Percentiles rank a stretch among this genome's conserved stretches.
These are phyloP conservation scores for Orbicella faveolata DNA, from an alignment of 64 coral and sea anemone species.

Conservation along the genomic window DNA sequence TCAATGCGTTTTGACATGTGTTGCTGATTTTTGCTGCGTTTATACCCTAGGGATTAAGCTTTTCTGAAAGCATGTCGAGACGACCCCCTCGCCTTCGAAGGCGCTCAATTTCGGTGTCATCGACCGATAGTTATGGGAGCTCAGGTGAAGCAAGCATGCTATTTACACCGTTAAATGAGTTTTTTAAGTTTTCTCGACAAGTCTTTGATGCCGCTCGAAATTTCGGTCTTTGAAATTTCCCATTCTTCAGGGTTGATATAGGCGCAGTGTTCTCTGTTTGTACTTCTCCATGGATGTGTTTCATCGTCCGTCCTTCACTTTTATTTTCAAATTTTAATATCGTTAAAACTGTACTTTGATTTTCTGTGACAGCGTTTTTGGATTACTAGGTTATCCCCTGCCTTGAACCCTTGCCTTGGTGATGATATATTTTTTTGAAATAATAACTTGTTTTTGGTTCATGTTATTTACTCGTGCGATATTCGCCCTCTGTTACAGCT, in stretches of 20 bases:
- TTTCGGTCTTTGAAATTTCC: neutral
- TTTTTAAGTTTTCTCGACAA: neutral
- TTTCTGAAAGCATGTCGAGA: slow-evolving; percentile 99
- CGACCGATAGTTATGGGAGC: slow-evolving; percentile 97
- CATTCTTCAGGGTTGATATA: neutral
- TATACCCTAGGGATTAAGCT: slow-evolving; percentile 86
- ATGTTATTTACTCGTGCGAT: neutral
- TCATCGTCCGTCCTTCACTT: neutral
- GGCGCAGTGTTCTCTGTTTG: neutral
- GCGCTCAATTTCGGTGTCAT: slow-evolving; percentile 99
- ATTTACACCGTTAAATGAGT: neutral
- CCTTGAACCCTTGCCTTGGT: neutral
- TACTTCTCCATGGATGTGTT: neutral
- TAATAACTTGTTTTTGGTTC: neutral
- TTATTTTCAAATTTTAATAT: slow-evolving; percentile 8
- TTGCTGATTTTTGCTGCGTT: slow-evolving; percentile 29
- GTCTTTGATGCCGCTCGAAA: neutral
- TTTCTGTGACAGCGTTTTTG: neutral
- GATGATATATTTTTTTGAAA: neutral
- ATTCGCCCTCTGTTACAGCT: slow-evolving; percentile 62
- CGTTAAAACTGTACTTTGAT: neutral
- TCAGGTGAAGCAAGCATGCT: slow-evolving; percentile 79
- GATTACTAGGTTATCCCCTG: neutral
- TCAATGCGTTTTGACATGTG: slow-evolving; percentile 9
- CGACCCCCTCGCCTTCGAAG: slow-evolving; percentile 96